Evolutionary conservation across 92 coral and sea anemone species (phyloP).

Genomic region (Epizoanthus stellaris): DNA sequence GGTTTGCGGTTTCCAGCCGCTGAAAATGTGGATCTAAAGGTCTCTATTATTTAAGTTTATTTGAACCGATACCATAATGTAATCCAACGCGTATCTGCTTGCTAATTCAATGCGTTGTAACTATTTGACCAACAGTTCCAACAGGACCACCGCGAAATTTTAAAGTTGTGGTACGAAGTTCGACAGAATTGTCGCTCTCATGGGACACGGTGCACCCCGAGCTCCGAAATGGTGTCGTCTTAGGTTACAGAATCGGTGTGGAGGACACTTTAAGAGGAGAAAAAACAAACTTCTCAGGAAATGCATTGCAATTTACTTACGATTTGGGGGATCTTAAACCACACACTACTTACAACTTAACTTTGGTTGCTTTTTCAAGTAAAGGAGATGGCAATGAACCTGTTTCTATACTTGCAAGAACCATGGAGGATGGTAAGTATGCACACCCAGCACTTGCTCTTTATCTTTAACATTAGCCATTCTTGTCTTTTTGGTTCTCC

Average conservation of each 20-base stretch:
- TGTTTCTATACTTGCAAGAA: background rate
- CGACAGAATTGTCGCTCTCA: background rate
- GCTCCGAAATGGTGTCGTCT: constrained; percentile 1
- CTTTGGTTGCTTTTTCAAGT: constrained; percentile 27
- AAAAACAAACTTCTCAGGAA: background rate
- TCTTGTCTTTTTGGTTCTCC: too few relatives aligned
- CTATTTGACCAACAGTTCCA: background rate
- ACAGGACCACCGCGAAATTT: constrained; percentile 29
- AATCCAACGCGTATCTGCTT: too few relatives aligned
- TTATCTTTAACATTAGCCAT: too few relatives aligned
- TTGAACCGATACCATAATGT: too few relatives aligned
- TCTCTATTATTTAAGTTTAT: too few relatives aligned
- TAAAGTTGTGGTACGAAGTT: background rate
- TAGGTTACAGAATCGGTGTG: constrained; percentile 12
- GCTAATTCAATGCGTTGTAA: background rate
- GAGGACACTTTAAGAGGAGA: constrained; percentile 1
- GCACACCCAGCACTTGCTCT: background rate
- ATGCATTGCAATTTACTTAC: background rate
- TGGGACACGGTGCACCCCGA: constrained; percentile 23
- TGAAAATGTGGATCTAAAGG: too few relatives aligned
- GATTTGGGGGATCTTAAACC: background rate
- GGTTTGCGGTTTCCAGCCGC: too few relatives aligned
- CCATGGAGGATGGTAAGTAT: constrained; percentile 9
- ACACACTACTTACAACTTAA: constrained; percentile 1
- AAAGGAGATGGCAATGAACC: constrained; percentile 8